Evolutionary conservation across 2,113 vertebrate genomes (phyloP).

Genomic region (Cryptotis parvus): DNA sequence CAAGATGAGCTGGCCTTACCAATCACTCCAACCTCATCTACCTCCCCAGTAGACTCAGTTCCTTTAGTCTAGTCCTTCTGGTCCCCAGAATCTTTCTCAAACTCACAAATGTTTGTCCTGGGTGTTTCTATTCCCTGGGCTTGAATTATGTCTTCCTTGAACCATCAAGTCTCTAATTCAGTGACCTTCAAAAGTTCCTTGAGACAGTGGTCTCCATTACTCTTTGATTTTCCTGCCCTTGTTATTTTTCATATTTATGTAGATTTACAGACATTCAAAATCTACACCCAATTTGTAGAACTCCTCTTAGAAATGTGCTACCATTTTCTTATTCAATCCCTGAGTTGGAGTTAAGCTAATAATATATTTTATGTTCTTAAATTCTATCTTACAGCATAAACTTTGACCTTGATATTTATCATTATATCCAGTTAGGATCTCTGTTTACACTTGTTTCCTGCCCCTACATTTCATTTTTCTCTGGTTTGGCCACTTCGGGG

Average conservation of each 20-base stretch:
- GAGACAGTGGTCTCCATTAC: not conserved
- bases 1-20: rapidly evolving
- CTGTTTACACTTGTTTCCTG: not conserved
- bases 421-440: not conserved
- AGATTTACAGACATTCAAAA: not conserved
- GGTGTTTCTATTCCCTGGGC: not conserved
- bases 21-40: too few species aligned
- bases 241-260: not conserved
- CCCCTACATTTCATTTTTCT: not conserved
- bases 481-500: not conserved
- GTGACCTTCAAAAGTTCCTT: not conserved
- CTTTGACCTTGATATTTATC: not conserved
- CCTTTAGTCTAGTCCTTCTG: rapidly evolving
- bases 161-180: too few species aligned
- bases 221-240: not conserved
- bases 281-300: rapidly evolving
- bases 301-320: not conserved
- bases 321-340: not conserved
- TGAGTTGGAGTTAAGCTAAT: too few species aligned
- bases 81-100: not conserved
- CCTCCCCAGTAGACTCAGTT: not conserved
- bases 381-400: not conserved
- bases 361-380: not conserved
- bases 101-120: not conserved
- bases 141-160: not conserved